These are phyloP conservation scores for Phocides pigmalion DNA, from an alignment of 1,140 invertebrate genomes.

Conservation along the genomic window DNA sequence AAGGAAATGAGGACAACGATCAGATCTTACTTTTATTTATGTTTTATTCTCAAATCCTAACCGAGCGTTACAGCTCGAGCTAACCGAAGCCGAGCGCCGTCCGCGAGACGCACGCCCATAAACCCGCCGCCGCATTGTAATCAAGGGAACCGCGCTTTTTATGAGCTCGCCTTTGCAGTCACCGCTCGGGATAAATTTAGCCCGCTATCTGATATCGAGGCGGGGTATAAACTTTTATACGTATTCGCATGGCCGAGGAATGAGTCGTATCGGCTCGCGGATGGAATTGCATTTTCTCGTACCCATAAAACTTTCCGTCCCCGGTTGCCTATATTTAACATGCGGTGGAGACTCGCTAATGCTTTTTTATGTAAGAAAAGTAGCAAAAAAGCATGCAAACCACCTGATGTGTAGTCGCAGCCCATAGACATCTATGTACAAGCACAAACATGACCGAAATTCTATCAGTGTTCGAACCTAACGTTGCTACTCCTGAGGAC, in stretches of 20 bases:
- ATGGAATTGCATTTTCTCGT: conserved; percentile 44
- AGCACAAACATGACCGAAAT: too few relatives aligned
- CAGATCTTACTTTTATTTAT: too few relatives aligned
- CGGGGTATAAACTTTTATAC: conserved; percentile 54
- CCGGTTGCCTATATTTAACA: conserved; percentile 48
- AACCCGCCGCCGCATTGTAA: conserved; percentile 71
- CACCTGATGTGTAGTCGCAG: too few relatives aligned
- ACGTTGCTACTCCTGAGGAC: too few relatives aligned
- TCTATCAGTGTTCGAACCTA: too few relatives aligned
- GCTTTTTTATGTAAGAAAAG: too few relatives aligned
- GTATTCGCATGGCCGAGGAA: conserved; percentile 32
- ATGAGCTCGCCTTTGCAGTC: conserved; percentile 68
- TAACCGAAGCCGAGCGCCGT: neutral
- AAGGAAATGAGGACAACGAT: too few relatives aligned
- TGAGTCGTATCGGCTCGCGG: conserved; percentile 34
- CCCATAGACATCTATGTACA: too few relatives aligned
- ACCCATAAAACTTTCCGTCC: conserved; percentile 38
- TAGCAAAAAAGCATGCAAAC: too few relatives aligned
- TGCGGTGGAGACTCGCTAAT: conserved; percentile 40
- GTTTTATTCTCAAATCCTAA: too few relatives aligned
- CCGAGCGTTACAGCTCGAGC: too few relatives aligned
- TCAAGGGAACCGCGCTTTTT: conserved; percentile 76
- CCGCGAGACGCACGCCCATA: conserved; percentile 49
- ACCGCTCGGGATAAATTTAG: conserved; percentile 70
- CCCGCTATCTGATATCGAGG: conserved; percentile 64